Evolutionary conservation across 2,113 vertebrate genomes (phyloP).

Genomic region (Albula glossodonta): DNA sequence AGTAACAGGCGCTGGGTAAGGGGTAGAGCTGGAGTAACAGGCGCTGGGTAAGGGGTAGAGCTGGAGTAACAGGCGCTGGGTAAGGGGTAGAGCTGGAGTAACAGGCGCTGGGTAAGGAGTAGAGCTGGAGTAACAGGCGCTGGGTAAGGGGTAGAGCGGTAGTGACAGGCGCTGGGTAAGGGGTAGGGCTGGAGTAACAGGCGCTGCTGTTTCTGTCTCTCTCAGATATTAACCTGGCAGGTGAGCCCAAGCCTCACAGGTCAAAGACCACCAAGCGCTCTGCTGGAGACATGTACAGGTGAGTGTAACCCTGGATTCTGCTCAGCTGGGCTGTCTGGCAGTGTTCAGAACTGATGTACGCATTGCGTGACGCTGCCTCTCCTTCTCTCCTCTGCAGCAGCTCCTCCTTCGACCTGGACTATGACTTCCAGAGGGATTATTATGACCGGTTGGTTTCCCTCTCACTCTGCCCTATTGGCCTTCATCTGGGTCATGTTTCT

Average conservation of each 20-base stretch:
- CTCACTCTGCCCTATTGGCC: too few species aligned
- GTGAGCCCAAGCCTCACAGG: conserved; percentile 85
- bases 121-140: not conserved
- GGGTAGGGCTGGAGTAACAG: not conserved
- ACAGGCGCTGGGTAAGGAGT: conserved; percentile 75
- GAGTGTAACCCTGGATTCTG: conserved; percentile 27
- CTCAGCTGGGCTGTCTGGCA: not conserved
- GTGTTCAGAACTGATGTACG: too few species aligned
- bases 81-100: not conserved
- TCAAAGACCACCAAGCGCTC: conserved; percentile 84
- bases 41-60: not conserved
- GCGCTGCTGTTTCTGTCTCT: not conserved
- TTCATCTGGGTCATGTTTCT: not conserved
- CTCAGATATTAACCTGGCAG: conserved; percentile 85
- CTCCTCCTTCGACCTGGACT: conserved; percentile 84
- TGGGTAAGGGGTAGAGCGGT: not conserved
- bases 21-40: too few species aligned
- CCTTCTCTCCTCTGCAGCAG: conserved; percentile 58
- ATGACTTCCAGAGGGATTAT: conserved; percentile 87
- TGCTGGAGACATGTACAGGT: conserved; percentile 89
- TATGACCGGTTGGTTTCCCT: conserved; percentile 77
- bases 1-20: too few species aligned
- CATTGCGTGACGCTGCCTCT: not conserved
- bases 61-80: not conserved
- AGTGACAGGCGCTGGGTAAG: conserved; percentile 49